Conservation (phyloP, 1,140 invertebrate species). For the Bombus picipes region DNA sequence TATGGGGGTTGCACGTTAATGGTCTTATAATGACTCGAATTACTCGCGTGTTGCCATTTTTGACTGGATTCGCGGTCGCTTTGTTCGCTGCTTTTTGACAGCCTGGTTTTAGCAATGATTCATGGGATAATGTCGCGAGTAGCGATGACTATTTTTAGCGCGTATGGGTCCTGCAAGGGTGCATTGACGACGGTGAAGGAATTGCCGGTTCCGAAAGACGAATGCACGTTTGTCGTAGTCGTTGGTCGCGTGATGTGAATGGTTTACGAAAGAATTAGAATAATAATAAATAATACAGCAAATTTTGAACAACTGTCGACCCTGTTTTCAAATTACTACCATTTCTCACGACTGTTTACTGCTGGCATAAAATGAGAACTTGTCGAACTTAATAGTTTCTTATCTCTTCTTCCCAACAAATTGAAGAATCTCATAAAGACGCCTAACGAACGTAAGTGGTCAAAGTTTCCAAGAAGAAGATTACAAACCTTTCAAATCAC, state of each 20-base stretch:
- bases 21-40: slow-evolving; percentile 67
- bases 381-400: background rate
- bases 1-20: slow-evolving; percentile 44
- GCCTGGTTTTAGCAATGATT: slow-evolving; percentile 1
- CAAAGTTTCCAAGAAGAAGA: background rate
- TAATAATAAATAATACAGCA: background rate
- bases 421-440: background rate
- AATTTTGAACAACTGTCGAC: background rate
- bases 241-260: background rate
- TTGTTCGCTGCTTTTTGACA: background rate
- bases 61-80: slow-evolving; percentile 11
- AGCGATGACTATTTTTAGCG: background rate
- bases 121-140: background rate
- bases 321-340: background rate
- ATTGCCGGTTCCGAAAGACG: background rate
- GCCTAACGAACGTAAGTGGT: too few relatives aligned
- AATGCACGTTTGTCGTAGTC: background rate
- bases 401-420: background rate
- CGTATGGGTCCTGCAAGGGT: background rate
- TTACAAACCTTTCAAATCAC: background rate
- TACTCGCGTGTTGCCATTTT: slow-evolving; percentile 31
- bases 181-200: background rate
- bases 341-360: background rate
- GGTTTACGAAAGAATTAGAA: background rate
- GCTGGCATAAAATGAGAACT: background rate